Percentiles rank a stretch among this genome's conserved stretches.
These are phyloP conservation scores for Anoplolepis gracilipes DNA, from an alignment of 1,140 invertebrate genomes.

Conservation along the genomic window DNA sequence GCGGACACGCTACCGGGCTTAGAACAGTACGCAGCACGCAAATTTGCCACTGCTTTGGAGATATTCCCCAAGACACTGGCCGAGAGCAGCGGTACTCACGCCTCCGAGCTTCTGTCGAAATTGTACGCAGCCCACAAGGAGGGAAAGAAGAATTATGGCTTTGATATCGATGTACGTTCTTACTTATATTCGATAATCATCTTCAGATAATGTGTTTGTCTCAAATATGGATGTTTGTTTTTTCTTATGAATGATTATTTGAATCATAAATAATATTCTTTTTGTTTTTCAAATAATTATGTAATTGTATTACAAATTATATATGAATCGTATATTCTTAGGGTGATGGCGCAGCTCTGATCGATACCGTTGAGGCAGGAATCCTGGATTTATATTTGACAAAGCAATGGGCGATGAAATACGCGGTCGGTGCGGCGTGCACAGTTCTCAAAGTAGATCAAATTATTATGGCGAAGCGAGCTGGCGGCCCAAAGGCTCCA, in stretches of 20 bases:
- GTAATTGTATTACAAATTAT: too few species aligned
- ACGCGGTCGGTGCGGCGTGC: constrained; percentile 96
- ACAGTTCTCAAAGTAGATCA: constrained; percentile 99
- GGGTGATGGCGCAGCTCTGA: constrained; percentile 87
- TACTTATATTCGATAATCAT: not conserved
- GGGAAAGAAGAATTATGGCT: constrained; percentile 93
- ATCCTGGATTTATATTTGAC: constrained; percentile 95
- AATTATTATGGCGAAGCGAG: constrained; percentile 99
- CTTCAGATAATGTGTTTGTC: not conserved
- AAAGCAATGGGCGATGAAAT: constrained; percentile 98
- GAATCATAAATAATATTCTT: constrained; percentile 1
- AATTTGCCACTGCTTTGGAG: constrained; percentile 97
- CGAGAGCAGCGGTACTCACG: constrained; percentile 97
- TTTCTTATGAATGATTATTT: not conserved
- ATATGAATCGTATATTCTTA: constrained; percentile 70
- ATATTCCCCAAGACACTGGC: constrained; percentile 96
- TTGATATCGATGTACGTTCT: constrained; percentile 93
- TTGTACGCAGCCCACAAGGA: constrained; percentile 96
- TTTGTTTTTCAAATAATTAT: constrained; percentile 6
- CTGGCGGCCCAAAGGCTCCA: constrained; percentile 96
- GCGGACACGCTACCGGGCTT: constrained; percentile 97
- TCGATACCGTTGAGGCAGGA: constrained; percentile 91
- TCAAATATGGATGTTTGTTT: not conserved
- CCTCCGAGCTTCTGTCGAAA: constrained; percentile 95
- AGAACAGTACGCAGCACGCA: constrained; percentile 98